These are phyloP conservation scores for Eulithis testata DNA, from an alignment of 2,888 invertebrate genomes.

Conservation along the genomic window DNA sequence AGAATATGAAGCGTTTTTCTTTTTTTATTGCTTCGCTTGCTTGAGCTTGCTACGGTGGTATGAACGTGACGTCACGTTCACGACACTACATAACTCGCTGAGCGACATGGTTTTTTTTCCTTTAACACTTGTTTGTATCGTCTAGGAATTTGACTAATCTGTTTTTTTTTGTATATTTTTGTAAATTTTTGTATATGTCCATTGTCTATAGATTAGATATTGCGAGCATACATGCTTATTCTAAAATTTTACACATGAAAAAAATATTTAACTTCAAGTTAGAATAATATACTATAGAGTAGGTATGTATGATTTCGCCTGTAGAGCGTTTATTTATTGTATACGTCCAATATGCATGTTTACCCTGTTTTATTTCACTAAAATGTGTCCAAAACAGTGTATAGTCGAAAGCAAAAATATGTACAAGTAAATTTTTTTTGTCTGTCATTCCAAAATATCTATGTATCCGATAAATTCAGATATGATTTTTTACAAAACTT, in stretches of 20 bases:
- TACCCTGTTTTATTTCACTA: constrained; percentile 57
- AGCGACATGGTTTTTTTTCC: constrained; percentile 77
- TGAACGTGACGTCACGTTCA: constrained; percentile 56
- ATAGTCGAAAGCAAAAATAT: constrained; percentile 5
- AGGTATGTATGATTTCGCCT: constrained; percentile 51
- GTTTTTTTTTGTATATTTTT: constrained; percentile 46
- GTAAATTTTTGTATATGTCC: constrained; percentile 45
- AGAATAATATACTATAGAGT: constrained; percentile 16
- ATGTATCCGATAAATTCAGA: background rate
- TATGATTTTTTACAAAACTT: background rate
- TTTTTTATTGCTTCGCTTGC: constrained; percentile 77
- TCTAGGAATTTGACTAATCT: constrained; percentile 76
- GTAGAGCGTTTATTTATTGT: constrained; percentile 60
- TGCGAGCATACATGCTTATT: constrained; percentile 17
- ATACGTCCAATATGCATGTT: constrained; percentile 72
- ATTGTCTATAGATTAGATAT: constrained; percentile 40
- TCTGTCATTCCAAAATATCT: background rate
- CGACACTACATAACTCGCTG: constrained; percentile 67
- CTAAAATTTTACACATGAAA: background rate
- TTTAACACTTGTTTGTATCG: constrained; percentile 83
- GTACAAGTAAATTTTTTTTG: background rate
- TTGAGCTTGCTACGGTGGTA: constrained; percentile 76
- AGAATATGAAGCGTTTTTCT: constrained; percentile 28
- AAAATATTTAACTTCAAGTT: background rate
- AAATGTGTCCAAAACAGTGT: constrained; percentile 46